phyloP scores from a whole-genome alignment of 2,888 invertebrate genomes.

The Calephelis perditalis region DNA sequence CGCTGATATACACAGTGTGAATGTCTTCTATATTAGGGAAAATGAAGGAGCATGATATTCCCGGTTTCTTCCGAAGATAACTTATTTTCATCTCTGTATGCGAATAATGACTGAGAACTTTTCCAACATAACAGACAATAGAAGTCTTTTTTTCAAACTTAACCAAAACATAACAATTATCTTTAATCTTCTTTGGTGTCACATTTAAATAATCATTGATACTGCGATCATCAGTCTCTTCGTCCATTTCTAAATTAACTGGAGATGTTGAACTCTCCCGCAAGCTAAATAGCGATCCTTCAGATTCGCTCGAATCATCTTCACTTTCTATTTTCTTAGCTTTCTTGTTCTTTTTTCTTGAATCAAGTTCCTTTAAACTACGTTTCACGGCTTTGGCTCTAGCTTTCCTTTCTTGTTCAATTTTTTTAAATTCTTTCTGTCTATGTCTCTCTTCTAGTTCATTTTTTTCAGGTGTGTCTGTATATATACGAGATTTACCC shows the following conservation, averaged over 20 bases:
- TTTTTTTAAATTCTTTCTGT: conserved; percentile 22
- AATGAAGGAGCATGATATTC: conserved; percentile 22
- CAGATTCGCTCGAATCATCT: conserved; percentile 23
- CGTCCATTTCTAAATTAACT: conserved; percentile 17
- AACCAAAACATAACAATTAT: conserved; percentile 24
- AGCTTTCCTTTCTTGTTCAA: conserved; percentile 19
- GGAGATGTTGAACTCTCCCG: conserved; percentile 24
- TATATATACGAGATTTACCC: conserved; percentile 13
- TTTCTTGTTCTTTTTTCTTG: conserved; percentile 17
- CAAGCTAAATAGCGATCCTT: conserved; percentile 21
- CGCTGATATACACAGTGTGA: background rate
- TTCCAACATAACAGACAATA: conserved; percentile 5
- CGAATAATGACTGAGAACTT: conserved; percentile 21
- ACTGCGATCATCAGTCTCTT: conserved; percentile 22
- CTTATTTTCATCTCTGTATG: conserved; percentile 22
- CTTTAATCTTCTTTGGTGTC: conserved; percentile 26
- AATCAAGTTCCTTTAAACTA: conserved; percentile 18
- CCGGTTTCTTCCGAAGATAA: conserved; percentile 24
- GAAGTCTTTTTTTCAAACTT: conserved; percentile 25
- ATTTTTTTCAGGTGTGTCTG: background rate
- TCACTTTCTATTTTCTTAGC: conserved; percentile 22
- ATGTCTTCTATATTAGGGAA: conserved; percentile 18
- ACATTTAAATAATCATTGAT: conserved; percentile 10
- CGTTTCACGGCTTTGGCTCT: conserved; percentile 20
- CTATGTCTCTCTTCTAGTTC: conserved; percentile 13